Conservation (phyloP, 2,888 invertebrate species). For the Ashinkailepas kermadecensis region DNA sequence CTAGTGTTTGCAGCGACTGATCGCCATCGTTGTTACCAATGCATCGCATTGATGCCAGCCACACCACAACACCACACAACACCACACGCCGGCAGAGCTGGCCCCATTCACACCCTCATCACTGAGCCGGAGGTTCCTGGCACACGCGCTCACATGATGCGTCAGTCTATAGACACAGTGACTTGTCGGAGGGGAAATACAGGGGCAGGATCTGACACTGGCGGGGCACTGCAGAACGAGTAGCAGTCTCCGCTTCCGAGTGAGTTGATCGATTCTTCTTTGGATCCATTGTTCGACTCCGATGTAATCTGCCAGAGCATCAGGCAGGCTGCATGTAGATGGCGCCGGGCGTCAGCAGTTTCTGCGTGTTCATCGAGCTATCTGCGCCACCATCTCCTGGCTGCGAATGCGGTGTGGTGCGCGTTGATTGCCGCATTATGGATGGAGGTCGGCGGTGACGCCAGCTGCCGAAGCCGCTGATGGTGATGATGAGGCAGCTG, state of each 20-base stretch:
- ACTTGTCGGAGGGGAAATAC: too few relatives aligned
- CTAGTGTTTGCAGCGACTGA: too few relatives aligned
- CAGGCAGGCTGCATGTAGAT: neutral
- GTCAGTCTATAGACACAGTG: too few relatives aligned
- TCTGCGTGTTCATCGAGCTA: neutral
- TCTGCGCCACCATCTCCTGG: conserved; percentile 9
- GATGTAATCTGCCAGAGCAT: neutral
- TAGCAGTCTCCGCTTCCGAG: neutral
- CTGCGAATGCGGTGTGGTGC: neutral
- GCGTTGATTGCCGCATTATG: conserved; percentile 3
- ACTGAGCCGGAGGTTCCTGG: neutral
- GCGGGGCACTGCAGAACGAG: neutral
- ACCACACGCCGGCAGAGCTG: neutral
- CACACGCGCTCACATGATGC: too few relatives aligned
- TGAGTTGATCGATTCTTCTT: neutral
- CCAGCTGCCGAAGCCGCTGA: neutral
- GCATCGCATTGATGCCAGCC: too few relatives aligned
- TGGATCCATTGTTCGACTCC: neutral
- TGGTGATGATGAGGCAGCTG: neutral
- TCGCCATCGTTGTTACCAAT: too few relatives aligned
- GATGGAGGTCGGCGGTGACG: neutral
- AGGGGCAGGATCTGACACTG: too few relatives aligned
- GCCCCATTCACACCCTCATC: neutral
- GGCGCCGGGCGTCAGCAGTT: neutral
- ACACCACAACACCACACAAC: too few relatives aligned